Base-by-base conservation (phyloP, 92 coral and sea anemone species). In the Heliopora coerulea region DNA sequence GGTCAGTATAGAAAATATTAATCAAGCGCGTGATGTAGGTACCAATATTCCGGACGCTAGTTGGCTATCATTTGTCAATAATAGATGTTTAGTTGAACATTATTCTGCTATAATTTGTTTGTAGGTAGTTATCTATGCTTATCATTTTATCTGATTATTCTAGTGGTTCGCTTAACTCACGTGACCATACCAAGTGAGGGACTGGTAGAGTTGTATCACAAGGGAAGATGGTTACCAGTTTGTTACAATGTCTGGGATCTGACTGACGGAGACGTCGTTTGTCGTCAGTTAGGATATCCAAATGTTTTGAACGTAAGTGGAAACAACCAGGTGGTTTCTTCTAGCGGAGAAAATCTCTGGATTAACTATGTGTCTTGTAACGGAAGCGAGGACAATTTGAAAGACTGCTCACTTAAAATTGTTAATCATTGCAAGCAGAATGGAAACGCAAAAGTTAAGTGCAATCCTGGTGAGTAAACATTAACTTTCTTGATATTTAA, bases 261-360 rank as follows among this genome's bases (percentile, higher is more conserved):
- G 3, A 23, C 6, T 6, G 17, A n/a, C 26, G 58, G 58, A 50
- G 26, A 5, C 4, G 26, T 50, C 6, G 26, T 17, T 23, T 50
- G 58, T 17, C 58, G 58, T 17, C 8, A 50, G 3, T 50, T 50
- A 50, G 58, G 58, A 17, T 50, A 50, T 50, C 58, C 58, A 50
- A n/a, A 50, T 23, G 58, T 50, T 23, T 23, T 50, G 58, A 50
- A 50, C 26, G 58, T 50, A 5, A 50, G 58, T 23, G 26, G 58
- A 17, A 50, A n/a, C 58, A 17, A 6, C 8, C 58, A 50, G 4
- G 58, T 23, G 6, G 26, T 17, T 23, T 23, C 58, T 3, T n/a
- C 11, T 4, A 37, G 11, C 6, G 11, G 17, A 5, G 8, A 6
- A 50, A 3, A 6, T 3, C n/a, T 17, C 17, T 50, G 58, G 58